Conservation (phyloP, 2,888 invertebrate species). For the Polydesmus complanatus region DNA sequence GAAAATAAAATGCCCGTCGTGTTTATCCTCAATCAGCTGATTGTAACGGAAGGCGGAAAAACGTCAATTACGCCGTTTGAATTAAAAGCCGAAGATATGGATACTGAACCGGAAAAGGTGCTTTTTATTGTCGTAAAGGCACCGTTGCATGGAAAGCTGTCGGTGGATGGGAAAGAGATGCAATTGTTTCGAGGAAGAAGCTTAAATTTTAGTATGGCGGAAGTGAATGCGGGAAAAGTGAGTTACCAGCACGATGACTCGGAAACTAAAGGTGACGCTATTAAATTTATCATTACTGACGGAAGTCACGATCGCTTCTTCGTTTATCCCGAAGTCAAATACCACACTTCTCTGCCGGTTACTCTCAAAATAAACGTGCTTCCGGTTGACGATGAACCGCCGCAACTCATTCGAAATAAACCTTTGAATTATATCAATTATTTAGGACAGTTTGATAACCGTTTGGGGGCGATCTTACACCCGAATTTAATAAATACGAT, state of each 20-base stretch:
- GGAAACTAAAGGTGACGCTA: constrained; percentile 29
- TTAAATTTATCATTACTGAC: constrained; percentile 30
- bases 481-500: constrained; percentile 26
- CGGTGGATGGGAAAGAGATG: too few species aligned
- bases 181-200: too few species aligned
- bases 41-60: constrained; percentile 28
- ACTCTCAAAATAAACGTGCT: constrained; percentile 28
- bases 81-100: constrained; percentile 30
- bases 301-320: constrained; percentile 31
- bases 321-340: constrained; percentile 27
- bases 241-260: constrained; percentile 34
- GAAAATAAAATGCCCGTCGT: constrained; percentile 32
- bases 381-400: constrained; percentile 30
- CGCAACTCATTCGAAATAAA: constrained; percentile 28
- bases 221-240: constrained; percentile 28
- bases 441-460: constrained; percentile 11
- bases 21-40: constrained; percentile 23
- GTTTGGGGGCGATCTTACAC: constrained; percentile 27
- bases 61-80: constrained; percentile 32
- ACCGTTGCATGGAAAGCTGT: constrained; percentile 29
- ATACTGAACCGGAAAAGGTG: constrained; percentile 27
- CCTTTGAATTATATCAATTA: constrained; percentile 20
- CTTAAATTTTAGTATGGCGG: constrained; percentile 30
- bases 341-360: constrained; percentile 27
- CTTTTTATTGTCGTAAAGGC: constrained; percentile 28